A percentile compares a stretch with the other conserved stretches of the same genome.
Evolutionary conservation across 2,888 invertebrate species (phyloP).

Genomic region (Iselma pallidipennis): DNA sequence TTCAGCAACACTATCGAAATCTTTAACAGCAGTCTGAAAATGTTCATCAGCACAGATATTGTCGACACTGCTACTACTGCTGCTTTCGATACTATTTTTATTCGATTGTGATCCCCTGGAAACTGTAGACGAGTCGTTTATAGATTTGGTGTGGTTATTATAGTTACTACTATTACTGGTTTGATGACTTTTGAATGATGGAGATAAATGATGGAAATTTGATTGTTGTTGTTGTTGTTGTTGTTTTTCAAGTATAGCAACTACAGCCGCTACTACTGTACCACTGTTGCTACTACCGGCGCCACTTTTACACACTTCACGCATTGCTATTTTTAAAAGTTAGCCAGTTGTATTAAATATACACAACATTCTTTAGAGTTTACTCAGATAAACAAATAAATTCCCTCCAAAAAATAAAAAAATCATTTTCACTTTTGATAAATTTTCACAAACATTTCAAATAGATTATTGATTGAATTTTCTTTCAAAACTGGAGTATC

Average conservation of each 20-base stretch:
- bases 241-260: constrained; percentile 57
- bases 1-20: constrained; percentile 52
- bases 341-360: not conserved
- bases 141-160: not conserved
- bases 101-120: constrained; percentile 24
- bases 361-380: not conserved
- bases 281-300: constrained; percentile 27
- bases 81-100: constrained; percentile 44
- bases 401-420: not conserved
- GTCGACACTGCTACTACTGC: constrained; percentile 39
- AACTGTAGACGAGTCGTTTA: constrained; percentile 3
- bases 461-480: too few relatives aligned
- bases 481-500: too few relatives aligned
- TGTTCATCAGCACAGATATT: constrained; percentile 49
- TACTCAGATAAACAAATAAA: not conserved
- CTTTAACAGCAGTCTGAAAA: constrained; percentile 51
- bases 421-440: not conserved
- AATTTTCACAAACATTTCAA: too few relatives aligned
- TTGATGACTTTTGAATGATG: not conserved
- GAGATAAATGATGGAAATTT: not conserved
- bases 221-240: constrained; percentile 4
- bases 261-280: constrained; percentile 66
- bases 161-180: not conserved
- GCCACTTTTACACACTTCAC: constrained; percentile 49
- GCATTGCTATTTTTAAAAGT: constrained; percentile 33